Base-by-base conservation (phyloP, 1,140 invertebrate genomes). In the Panonychus citri region DNA sequence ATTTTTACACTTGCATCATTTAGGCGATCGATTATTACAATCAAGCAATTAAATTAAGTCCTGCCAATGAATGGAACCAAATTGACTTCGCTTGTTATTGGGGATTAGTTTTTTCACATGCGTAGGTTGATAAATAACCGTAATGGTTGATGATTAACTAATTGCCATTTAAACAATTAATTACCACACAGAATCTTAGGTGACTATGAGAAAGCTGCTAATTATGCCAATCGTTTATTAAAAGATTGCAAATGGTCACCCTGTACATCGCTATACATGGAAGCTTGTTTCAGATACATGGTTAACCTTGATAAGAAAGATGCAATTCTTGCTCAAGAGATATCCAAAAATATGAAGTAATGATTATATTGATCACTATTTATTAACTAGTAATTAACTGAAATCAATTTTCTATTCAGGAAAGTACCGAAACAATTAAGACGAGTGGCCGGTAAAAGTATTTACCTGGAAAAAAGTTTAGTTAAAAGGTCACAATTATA, bases 401-500 rank as follows among this genome's bases (percentile, higher is more conserved):
- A 51, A n/a, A 53, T 55, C 3, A 2, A 54, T 55, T 12, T 40
- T 42, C 71, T 72, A 19, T 27, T 40, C 64, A 85, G 83, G 59
- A 77, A 80, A 61, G 81, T 83, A 21, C 83, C 87, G 7, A 73
- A 72, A 46, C 79, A 79, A 67, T 88, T 87, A 64, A 83, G 91
- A 66, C 75, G 83, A 56, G 88, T 95, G 56, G 88, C 89, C 30
- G 91, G 91, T 0, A 94, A 95, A 72, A 94, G 88, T 4, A 70
- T 96, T 60, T 90, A 91, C 17, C 82, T 94, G 76, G 91, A 97
- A 69, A 97, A 96, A 65, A 96, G 93, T 73, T 80, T 82, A 37
- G 76, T 87, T 10, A 82, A 79, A 65, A 89, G 89, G 65, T 76
- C 83, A 21, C 77, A 80, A 55, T 73, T 85, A 53, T 91, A 81